phyloP scores from a whole-genome alignment of 2,888 invertebrate species.

The Drosophila siamana region DNA sequence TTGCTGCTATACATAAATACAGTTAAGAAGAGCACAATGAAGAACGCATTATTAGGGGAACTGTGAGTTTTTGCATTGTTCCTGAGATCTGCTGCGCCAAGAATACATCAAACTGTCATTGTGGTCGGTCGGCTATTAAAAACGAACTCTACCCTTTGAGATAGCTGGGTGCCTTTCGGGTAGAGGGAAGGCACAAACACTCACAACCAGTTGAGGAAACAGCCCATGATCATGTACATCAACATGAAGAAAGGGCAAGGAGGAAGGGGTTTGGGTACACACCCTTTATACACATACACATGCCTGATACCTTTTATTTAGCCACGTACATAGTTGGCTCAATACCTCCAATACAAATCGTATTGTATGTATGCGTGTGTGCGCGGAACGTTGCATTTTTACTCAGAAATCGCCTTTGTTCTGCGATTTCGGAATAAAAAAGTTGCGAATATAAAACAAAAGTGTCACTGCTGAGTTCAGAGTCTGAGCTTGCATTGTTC shows the following conservation, averaged over 20 bases:
- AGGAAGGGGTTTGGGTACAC: slow-evolving; percentile 12
- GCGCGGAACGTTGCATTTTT: slow-evolving; percentile 54
- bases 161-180: slow-evolving; percentile 4
- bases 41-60: not conserved
- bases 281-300: slow-evolving; percentile 13
- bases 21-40: not conserved
- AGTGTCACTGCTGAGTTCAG: slow-evolving; percentile 73
- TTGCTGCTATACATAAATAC: not conserved
- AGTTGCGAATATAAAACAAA: slow-evolving; percentile 80
- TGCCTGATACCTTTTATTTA: slow-evolving; percentile 20
- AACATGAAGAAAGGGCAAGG: slow-evolving; percentile 7
- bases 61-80: not conserved
- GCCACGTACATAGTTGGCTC: not conserved
- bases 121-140: slow-evolving; percentile 16
- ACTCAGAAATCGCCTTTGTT: slow-evolving; percentile 78
- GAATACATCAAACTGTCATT: slow-evolving; percentile 36
- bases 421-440: slow-evolving; percentile 71
- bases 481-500: slow-evolving; percentile 67
- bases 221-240: slow-evolving; percentile 18
- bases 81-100: not conserved
- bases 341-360: slow-evolving; percentile 37
- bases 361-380: slow-evolving; percentile 22
- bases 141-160: slow-evolving; percentile 2
- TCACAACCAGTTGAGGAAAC: slow-evolving; percentile 6
- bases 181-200: not conserved